These are phyloP conservation scores for Etheostoma cragini DNA, from an alignment of 2,113 vertebrate species.

Conservation along the genomic window DNA sequence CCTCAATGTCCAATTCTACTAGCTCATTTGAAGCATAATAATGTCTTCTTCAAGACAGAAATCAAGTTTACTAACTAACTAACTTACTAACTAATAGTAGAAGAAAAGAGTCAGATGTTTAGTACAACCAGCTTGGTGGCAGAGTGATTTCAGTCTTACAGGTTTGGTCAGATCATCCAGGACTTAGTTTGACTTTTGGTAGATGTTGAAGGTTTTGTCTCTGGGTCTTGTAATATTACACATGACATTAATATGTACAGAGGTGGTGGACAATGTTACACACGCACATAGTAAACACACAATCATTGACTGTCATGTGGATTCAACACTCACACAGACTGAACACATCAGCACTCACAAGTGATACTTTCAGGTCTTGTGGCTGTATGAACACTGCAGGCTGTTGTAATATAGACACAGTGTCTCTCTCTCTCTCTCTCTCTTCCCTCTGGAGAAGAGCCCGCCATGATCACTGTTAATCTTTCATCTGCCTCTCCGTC, in stretches of 20 bases:
- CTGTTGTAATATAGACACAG: slow-evolving; percentile 36
- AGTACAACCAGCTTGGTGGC: neutral
- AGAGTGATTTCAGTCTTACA: neutral
- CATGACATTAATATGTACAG: neutral
- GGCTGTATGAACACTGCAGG: slow-evolving; percentile 45
- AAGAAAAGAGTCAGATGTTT: no score
- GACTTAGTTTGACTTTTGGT: neutral
- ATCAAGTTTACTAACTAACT: no score
- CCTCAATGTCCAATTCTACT: no score
- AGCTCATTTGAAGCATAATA: no score
- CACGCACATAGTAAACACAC: slow-evolving; percentile 4
- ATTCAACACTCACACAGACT: neutral
- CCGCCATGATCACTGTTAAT: slow-evolving; percentile 46
- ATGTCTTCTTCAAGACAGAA: no score
- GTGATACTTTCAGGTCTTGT: slow-evolving; percentile 38
- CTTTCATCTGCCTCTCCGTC: slow-evolving; percentile 14
- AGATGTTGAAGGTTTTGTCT: neutral
- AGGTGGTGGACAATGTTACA: slow-evolving; percentile 47
- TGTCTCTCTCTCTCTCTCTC: neutral
- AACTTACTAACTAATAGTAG: no score
- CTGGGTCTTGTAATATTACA: slow-evolving; percentile 5
- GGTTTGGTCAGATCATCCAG: slow-evolving; percentile 1
- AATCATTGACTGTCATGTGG: slow-evolving; percentile 20
- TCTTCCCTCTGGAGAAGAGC: slow-evolving; percentile 58
- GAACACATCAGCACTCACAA: slow-evolving; percentile 40